Evolutionary conservation across 2,113 vertebrate genomes (phyloP).

Genomic region (Dascyllus trimaculatus): DNA sequence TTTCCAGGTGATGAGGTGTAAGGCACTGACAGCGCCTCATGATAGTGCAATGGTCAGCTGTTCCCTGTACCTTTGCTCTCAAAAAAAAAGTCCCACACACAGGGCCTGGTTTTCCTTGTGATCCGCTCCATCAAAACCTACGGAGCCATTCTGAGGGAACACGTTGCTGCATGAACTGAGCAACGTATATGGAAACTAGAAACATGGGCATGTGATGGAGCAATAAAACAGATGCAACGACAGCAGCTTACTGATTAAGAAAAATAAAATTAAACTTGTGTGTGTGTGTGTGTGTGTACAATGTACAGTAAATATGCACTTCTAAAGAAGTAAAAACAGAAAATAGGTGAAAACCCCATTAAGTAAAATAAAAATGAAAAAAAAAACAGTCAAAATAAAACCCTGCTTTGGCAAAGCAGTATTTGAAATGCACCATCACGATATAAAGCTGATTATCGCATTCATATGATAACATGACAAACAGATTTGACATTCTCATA

Average conservation of each 20-base stretch:
- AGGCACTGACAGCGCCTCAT: constrained; percentile 61
- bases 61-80: constrained; percentile 29
- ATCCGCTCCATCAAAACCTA: constrained; percentile 14
- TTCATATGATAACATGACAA: constrained; percentile 36
- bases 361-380: neutral
- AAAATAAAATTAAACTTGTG: neutral
- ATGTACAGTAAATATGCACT: constrained; percentile 56
- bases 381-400: constrained; percentile 4
- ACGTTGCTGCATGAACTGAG: neutral
- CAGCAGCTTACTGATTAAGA: constrained; percentile 23
- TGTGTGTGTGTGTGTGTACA: neutral
- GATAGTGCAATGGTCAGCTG: constrained; percentile 58
- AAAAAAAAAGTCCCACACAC: neutral
- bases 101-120: neutral
- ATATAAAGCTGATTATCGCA: constrained; percentile 52
- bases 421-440: constrained; percentile 41
- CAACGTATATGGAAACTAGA: constrained; percentile 1
- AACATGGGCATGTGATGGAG: constrained; percentile 7
- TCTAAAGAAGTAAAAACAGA: constrained; percentile 33
- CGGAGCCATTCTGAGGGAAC: neutral
- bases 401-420: constrained; percentile 43
- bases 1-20: constrained; percentile 66
- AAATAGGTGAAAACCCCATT: neutral
- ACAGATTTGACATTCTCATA: constrained; percentile 26
- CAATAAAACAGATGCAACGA: constrained; percentile 13